These are phyloP conservation scores for Anarsia innoxiella DNA, from an alignment of 2,888 invertebrate species.

Conservation along the genomic window DNA sequence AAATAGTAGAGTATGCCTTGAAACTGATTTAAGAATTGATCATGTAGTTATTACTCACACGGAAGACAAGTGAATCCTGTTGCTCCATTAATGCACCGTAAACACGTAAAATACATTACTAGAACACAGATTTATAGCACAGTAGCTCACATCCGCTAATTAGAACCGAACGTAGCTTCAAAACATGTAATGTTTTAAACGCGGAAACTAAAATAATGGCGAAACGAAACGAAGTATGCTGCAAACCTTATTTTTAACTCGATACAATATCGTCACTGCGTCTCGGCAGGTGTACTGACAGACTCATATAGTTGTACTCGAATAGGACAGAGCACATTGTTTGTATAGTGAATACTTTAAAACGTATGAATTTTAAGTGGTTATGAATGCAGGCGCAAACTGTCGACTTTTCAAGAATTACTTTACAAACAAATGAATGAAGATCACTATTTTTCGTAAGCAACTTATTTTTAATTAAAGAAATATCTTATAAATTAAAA, in stretches of 20 bases:
- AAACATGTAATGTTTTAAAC: slow-evolving; percentile 15
- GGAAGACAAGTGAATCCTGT: slow-evolving; percentile 28
- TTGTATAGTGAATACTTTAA: not conserved
- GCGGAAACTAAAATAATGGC: slow-evolving; percentile 34
- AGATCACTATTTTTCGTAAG: too few species aligned
- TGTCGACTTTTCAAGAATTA: too few species aligned
- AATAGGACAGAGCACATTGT: not conserved
- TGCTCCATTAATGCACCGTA: slow-evolving; percentile 26
- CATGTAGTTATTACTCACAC: slow-evolving; percentile 18
- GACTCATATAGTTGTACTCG: slow-evolving; percentile 4
- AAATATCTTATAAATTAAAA: too few species aligned
- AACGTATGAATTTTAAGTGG: too few species aligned
- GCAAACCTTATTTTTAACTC: slow-evolving; percentile 29
- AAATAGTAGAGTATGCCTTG: too few species aligned
- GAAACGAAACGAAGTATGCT: slow-evolving; percentile 20
- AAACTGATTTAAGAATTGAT: not conserved
- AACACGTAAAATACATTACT: not conserved
- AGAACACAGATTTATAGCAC: slow-evolving; percentile 10
- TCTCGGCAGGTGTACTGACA: slow-evolving; percentile 15
- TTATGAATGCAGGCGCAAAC: too few species aligned
- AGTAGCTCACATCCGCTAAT: not conserved
- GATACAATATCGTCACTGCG: slow-evolving; percentile 25
- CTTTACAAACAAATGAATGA: too few species aligned
- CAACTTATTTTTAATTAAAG: too few species aligned
- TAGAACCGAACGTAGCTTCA: slow-evolving; percentile 22